Percentiles rank a stretch among this genome's conserved stretches.
Conservation (phyloP, 1,140 invertebrate species). For the Drosophila sturtevanti region DNA sequence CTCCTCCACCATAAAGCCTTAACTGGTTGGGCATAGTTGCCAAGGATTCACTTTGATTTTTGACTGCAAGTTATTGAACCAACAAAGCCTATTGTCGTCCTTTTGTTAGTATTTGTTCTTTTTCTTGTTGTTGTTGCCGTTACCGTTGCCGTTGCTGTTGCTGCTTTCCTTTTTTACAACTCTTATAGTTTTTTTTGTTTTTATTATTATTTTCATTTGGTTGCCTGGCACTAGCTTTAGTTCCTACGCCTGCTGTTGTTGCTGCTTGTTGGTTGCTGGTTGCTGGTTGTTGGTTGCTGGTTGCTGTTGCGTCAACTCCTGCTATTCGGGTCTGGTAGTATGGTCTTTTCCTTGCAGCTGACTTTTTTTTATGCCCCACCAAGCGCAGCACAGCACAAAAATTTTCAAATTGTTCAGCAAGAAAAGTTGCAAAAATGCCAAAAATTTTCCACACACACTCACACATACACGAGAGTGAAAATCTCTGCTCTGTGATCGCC, state of each 20-base stretch:
- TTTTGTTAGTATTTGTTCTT: background rate
- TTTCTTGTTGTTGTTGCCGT: constrained; percentile 18
- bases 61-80: constrained; percentile 64
- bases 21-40: constrained; percentile 49
- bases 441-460: constrained; percentile 46
- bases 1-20: background rate
- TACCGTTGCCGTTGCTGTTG: constrained; percentile 34
- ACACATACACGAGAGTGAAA: constrained; percentile 23
- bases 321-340: background rate
- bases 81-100: constrained; percentile 48
- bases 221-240: constrained; percentile 35
- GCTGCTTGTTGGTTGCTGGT: background rate
- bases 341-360: background rate
- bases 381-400: constrained; percentile 48
- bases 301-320: constrained; percentile 4
- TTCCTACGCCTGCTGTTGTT: background rate
- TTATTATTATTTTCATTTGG: constrained; percentile 24
- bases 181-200: constrained; percentile 12
- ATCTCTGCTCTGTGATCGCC: constrained; percentile 59
- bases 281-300: no score
- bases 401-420: constrained; percentile 75
- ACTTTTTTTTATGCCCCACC: constrained; percentile 41
- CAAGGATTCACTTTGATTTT: constrained; percentile 40
- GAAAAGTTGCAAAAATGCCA: constrained; percentile 74
- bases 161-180: constrained; percentile 35